Conservation (phyloP, 2,113 vertebrate species). For the Gobius niger region DNA sequence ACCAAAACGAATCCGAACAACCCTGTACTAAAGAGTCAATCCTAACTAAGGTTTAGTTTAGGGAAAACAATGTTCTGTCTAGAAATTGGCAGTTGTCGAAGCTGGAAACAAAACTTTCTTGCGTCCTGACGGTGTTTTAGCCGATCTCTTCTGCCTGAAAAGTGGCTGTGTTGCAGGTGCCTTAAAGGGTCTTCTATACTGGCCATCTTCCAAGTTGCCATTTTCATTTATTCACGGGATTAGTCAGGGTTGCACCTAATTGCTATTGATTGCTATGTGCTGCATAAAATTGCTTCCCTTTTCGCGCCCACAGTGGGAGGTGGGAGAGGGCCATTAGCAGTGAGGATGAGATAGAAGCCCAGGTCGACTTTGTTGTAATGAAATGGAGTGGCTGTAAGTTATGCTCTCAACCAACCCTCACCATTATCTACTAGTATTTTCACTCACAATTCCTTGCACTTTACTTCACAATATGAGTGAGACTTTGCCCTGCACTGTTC, state of each 20-base stretch:
- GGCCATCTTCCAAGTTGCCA: slow-evolving; percentile 76
- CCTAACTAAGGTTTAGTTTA: slow-evolving; percentile 38
- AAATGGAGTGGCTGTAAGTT: slow-evolving; percentile 79
- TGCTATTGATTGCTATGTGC: slow-evolving; percentile 92
- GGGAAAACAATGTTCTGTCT: slow-evolving; percentile 47
- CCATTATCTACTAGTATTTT: slow-evolving; percentile 35
- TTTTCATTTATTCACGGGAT: slow-evolving; percentile 84
- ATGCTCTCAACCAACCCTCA: slow-evolving; percentile 59
- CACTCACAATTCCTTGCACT: slow-evolving; percentile 15
- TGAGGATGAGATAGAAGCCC: slow-evolving; percentile 77
- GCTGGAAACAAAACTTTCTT: slow-evolving; percentile 39
- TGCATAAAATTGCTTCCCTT: slow-evolving; percentile 93
- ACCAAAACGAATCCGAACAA: too few relatives aligned
- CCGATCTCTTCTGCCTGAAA: background rate
- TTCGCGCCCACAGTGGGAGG: slow-evolving; percentile 76
- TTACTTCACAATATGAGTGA: slow-evolving; percentile 3
- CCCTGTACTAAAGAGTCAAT: slow-evolving; percentile 25
- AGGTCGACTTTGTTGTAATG: slow-evolving; percentile 81
- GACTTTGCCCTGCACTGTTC: too few relatives aligned
- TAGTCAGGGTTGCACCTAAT: slow-evolving; percentile 91
- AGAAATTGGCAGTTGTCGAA: slow-evolving; percentile 27
- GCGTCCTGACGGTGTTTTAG: slow-evolving; percentile 15
- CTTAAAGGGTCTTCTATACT: slow-evolving; percentile 56
- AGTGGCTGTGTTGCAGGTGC: slow-evolving; percentile 20
- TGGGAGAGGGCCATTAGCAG: slow-evolving; percentile 88